Base-by-base conservation (phyloP, 2,888 invertebrate species). In the Erannis defoliaria region DNA sequence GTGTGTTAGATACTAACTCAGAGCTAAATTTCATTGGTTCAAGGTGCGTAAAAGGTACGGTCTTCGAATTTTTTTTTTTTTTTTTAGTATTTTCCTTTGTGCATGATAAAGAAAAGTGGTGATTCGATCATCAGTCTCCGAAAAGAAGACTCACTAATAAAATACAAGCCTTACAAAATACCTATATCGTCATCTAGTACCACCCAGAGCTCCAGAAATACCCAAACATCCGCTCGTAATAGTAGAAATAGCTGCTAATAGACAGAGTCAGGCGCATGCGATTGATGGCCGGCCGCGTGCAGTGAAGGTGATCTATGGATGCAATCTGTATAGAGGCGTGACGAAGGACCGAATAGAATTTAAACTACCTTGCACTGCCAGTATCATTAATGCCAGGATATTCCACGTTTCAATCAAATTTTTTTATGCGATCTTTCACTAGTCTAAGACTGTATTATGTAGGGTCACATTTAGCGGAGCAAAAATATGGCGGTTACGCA, bases 281-380 rank as follows among this genome's bases (percentile, higher is more conserved):
- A 73, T 77, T 75, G 78, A 78, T 77, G 75, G 59, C 62, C 64
- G 57, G 64, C 61, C 61, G 62, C 37, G 54, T 65, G 68, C 59
- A 63, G 67, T 66, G 51, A 33, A 55, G 51, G 65, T 75, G 75
- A 78, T 74, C 64, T 72, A 78, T 75, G 59, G 37, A 48, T 48
- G 72, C 64, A 68, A 72, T 76, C 66, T 66, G 66, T 69, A 38
- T 12, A 42, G n/a, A n/a, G 21, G 16, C 16, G 29, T 37, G 56
- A 40, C 35, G 9, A 48, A 12, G n/a, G 23, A 37, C 4, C 5
- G 6, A 19, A 9, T 29, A 29, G 6, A 6, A 16, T 33, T 10
- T 33, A 33, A 33, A 23, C 5, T 6, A 5, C 1, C 1, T 6
- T 8, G 8, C 26, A 6, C 26, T 23, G 23, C 5, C 2, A 26